Base-by-base conservation (phyloP, 1,140 invertebrate species). In the Coenobita brevimanus region DNA sequence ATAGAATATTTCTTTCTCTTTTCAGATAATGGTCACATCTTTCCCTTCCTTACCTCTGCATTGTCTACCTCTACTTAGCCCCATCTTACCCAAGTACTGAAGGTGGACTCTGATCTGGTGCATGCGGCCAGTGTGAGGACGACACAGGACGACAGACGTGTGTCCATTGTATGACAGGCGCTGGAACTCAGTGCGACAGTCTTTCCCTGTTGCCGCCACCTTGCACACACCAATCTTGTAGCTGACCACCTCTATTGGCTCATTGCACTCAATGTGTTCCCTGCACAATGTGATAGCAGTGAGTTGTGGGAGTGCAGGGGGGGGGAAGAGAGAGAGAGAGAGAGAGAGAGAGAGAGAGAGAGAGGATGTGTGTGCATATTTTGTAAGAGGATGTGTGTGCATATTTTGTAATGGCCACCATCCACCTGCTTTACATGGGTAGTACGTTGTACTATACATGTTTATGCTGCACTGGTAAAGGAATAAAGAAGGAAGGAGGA, bases 21-120 rank as follows among this genome's bases (percentile, higher is more conserved):
- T n/a, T n/a, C n/a, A n/a, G n/a, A n/a, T n/a, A n/a, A n/a, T n/a
- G n/a, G n/a, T n/a, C n/a, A n/a, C n/a, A n/a, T n/a, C n/a, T n/a
- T n/a, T n/a, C n/a, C n/a, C n/a, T n/a, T n/a, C n/a, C n/a, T n/a
- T n/a, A n/a, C n/a, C 64, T 67, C 64, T 67, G 6, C n/a, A 8
- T 67, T n/a, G 6, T n/a, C n/a, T n/a, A 6, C 30, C n/a, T n/a
- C n/a, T n/a, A 8, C 64, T 67, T n/a, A 8, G 4, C n/a, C 64
- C n/a, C 64, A 8, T 89, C 91, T 91, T 93, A 97, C 97, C 98
- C 90, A 99, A 94, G 93, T 97, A 99, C 92, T 99, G 99, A 54
- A 99, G 94, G 93, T 99, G 99, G n/a, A 99, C 98, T 88, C 99
- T 94, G 89, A 99, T 99, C 93, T 99, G 99, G 93, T 99, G 99